Evolutionary conservation across 1,140 invertebrate genomes (phyloP).

Genomic region (Periplaneta americana): DNA sequence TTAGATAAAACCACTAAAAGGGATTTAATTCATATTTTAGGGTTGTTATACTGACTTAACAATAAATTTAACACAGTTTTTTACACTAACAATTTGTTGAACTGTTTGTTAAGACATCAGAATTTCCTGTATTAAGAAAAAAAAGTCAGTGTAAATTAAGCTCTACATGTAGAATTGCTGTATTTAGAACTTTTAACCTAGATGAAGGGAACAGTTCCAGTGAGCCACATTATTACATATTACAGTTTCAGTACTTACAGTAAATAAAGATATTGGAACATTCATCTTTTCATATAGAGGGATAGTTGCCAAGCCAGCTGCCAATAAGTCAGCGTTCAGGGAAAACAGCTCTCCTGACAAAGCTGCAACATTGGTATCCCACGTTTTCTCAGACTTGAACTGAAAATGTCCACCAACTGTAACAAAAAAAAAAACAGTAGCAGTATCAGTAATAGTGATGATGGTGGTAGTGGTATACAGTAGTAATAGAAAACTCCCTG

Average conservation of each 20-base stretch:
- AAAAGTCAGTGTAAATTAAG: no score
- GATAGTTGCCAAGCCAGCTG: neutral
- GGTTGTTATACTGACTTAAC: no score
- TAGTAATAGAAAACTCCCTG: no score
- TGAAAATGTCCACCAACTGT: constrained; percentile 11
- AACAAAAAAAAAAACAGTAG: neutral
- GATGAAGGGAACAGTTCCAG: neutral
- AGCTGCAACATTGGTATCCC: neutral
- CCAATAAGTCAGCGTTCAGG: neutral
- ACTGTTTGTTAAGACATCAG: neutral
- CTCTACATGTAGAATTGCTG: no score
- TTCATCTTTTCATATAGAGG: constrained; percentile 5
- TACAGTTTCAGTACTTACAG: neutral
- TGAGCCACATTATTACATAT: neutral
- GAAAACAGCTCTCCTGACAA: neutral
- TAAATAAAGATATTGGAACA: neutral
- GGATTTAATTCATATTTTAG: no score
- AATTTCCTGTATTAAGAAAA: neutral
- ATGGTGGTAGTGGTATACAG: no score
- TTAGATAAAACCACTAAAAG: no score
- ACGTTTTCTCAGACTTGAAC: neutral
- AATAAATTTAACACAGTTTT: no score
- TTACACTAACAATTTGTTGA: no score
- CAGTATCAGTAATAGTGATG: no score
- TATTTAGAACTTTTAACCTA: no score